Percentiles rank a stretch among this genome's conserved stretches.
phyloP scores from a whole-genome alignment of 1,140 invertebrate species.

The Aradophagus sp. region DNA sequence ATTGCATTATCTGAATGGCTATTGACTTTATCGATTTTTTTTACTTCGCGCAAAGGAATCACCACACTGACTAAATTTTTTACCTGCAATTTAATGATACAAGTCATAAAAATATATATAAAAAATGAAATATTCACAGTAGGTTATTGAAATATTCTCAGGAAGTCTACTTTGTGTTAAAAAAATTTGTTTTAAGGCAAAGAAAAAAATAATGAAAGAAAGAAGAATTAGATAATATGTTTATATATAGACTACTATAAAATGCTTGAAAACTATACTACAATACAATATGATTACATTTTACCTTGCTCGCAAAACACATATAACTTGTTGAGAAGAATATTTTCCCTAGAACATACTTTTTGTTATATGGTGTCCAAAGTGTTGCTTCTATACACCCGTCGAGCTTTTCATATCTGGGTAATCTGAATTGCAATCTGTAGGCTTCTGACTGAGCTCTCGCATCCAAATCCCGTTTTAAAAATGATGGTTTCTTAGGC shows the following conservation, averaged over 20 bases:
- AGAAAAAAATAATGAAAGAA: too few relatives aligned
- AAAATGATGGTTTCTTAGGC: constrained; percentile 89
- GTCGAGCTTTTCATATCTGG: constrained; percentile 92
- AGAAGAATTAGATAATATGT: too few relatives aligned
- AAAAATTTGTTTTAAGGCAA: too few relatives aligned
- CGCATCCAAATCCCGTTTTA: constrained; percentile 96
- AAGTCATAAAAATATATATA: too few relatives aligned
- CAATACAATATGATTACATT: too few relatives aligned
- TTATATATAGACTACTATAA: too few relatives aligned
- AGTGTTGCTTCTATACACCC: constrained; percentile 91
- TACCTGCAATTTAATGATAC: constrained; percentile 82
- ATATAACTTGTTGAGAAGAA: constrained; percentile 96
- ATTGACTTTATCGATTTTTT: constrained; percentile 83
- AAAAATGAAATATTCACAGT: too few relatives aligned
- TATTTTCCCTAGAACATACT: constrained; percentile 90
- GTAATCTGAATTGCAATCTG: constrained; percentile 89
- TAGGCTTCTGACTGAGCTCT: constrained; percentile 91
- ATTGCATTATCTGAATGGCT: constrained; percentile 77
- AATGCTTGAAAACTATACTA: too few relatives aligned
- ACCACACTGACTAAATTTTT: constrained; percentile 89
- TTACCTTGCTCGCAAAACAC: constrained; percentile 95
- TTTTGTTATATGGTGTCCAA: constrained; percentile 97
- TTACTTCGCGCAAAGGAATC: constrained; percentile 89
- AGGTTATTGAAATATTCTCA: too few relatives aligned
- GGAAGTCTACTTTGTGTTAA: too few relatives aligned